These are phyloP conservation scores for Antedon bifida DNA, from an alignment of 35 echinoderm and acorn worm species.

Conservation along the genomic window DNA sequence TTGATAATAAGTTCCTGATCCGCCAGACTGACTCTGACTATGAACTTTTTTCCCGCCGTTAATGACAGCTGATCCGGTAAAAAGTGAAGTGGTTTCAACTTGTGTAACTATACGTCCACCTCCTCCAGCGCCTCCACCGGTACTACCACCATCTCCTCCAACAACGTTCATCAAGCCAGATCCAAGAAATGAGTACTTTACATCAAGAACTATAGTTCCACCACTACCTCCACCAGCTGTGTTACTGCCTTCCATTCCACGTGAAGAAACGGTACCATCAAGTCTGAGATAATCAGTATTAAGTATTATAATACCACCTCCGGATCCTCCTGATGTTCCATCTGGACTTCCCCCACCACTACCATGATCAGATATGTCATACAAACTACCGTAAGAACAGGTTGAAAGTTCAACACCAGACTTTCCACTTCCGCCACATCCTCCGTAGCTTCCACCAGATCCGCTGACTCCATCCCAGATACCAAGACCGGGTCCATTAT, in stretches of 20 bases:
- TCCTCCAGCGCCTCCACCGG: constrained; percentile 54
- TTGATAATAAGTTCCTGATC: constrained; percentile 53
- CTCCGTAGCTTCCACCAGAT: constrained; percentile 68
- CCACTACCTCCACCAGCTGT: constrained; percentile 60
- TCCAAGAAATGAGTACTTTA: constrained; percentile 25
- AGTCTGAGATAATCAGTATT: constrained; percentile 16
- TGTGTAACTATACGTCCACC: constrained; percentile 51
- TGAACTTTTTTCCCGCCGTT: constrained; percentile 27
- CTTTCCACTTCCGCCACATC: constrained; percentile 34
- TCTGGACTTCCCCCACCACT: constrained; percentile 59
- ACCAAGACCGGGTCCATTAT: constrained; percentile 40
- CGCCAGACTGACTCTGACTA: constrained; percentile 18
- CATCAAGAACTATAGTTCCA: constrained; percentile 39
- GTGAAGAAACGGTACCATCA: constrained; percentile 51
- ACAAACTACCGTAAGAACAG: constrained; percentile 41
- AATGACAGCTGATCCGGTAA: constrained; percentile 29
- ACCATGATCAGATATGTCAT: constrained; percentile 48
- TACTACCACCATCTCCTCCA: constrained; percentile 41
- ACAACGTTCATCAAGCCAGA: constrained; percentile 24
- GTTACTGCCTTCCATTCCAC: constrained; percentile 27
- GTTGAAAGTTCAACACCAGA: constrained; percentile 15
- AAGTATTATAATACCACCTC: constrained; percentile 52
- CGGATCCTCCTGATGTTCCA: constrained; percentile 26
- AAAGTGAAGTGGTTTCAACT: constrained; percentile 14
- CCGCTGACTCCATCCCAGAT: constrained; percentile 9